Evolutionary conservation across 2,797 vertebrate genomes (phyloP).

Genomic region (Micropoecilia bifurca): DNA sequence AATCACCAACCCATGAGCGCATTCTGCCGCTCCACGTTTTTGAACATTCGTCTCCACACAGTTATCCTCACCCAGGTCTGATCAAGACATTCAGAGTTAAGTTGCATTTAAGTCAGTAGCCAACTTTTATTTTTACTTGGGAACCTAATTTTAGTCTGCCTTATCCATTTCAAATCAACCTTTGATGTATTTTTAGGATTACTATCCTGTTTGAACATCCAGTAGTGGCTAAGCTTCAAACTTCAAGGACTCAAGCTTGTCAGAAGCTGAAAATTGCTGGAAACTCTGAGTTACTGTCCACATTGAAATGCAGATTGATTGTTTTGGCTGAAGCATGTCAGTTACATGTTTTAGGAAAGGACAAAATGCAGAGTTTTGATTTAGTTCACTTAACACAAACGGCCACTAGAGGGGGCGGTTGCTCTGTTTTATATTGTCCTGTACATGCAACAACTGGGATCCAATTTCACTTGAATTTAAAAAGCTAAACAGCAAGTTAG

Average conservation of each 20-base stretch:
- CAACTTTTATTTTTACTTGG: neutral
- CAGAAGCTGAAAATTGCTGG: neutral
- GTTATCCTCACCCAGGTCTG: neutral
- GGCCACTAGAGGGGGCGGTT: conserved; percentile 50
- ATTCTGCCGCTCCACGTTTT: neutral
- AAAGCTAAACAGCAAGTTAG: neutral
- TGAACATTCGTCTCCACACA: neutral
- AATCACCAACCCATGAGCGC: neutral
- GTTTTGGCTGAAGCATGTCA: neutral
- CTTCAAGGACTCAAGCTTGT: neutral
- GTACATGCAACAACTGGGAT: neutral
- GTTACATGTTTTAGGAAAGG: neutral
- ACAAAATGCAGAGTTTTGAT: neutral
- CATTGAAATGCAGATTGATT: no score
- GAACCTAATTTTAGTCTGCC: neutral
- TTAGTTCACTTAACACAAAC: neutral
- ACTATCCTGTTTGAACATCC: neutral
- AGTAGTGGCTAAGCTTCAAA: neutral
- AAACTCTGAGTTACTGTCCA: neutral
- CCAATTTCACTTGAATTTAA: conserved; percentile 1
- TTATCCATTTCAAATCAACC: neutral
- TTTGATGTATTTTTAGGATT: neutral
- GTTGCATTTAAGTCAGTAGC: neutral
- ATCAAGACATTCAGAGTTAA: neutral
- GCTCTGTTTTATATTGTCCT: conserved; percentile 7